Evolutionary conservation across 2,797 vertebrate species (phyloP).

Genomic region (Leuciscus waleckii): DNA sequence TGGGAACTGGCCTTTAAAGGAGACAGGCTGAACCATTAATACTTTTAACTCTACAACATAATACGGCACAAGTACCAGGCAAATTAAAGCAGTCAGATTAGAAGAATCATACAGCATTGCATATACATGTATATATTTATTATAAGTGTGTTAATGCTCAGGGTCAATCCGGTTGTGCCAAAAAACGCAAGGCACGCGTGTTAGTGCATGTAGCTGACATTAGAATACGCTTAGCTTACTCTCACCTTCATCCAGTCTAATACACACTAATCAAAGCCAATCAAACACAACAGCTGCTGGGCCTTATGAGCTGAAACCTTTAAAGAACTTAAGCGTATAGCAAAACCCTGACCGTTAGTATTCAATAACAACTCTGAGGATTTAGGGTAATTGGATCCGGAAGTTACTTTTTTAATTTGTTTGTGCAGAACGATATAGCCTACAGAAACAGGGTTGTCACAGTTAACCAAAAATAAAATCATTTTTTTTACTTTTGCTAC

Average conservation of each 20-base stretch:
- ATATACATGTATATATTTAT: background rate
- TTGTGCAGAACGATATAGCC: background rate
- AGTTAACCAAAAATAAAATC: background rate
- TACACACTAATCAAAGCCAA: constrained; percentile 15
- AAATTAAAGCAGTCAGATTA: background rate
- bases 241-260: constrained; percentile 28
- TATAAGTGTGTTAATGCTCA: background rate
- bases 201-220: constrained; percentile 14
- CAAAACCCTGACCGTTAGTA: background rate
- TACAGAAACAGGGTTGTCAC: background rate
- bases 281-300: constrained; percentile 9
- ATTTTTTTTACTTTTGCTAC: no score
- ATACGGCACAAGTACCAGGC: background rate
- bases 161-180: background rate
- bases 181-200: background rate
- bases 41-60: background rate
- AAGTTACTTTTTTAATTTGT: background rate
- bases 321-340: constrained; percentile 39
- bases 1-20: background rate
- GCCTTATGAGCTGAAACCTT: background rate
- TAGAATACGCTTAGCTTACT: constrained; percentile 3
- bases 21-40: background rate
- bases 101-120: background rate
- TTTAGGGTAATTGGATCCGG: background rate
- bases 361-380: background rate